Conservation (phyloP, 2,113 vertebrate species). For the Felis catus region F.catus_Fca126_mat1.0 CM031418.1:41858001-41858500, state of each 20-base stretch:
- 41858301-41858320: not conserved
- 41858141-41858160: not conserved
- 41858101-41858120: not conserved
- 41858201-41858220: not conserved
- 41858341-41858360: not conserved
- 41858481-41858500: not conserved
- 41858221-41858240: not conserved
- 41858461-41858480: not conserved
- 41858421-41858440: not conserved
- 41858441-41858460: not conserved
- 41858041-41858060: not conserved
- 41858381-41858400: not conserved
- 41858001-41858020: not conserved
- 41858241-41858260: not conserved
- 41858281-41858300: not conserved
- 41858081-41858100: conserved; percentile 22
- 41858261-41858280: not conserved
- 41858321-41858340: not conserved
- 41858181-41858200: not conserved
- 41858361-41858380: not conserved
- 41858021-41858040: not conserved
- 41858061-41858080: not conserved
- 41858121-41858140: not conserved
- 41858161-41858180: not conserved
- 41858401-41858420: not conserved